phyloP scores from a whole-genome alignment of 2,888 invertebrate genomes.

The Euplagia quadripunctaria region DNA sequence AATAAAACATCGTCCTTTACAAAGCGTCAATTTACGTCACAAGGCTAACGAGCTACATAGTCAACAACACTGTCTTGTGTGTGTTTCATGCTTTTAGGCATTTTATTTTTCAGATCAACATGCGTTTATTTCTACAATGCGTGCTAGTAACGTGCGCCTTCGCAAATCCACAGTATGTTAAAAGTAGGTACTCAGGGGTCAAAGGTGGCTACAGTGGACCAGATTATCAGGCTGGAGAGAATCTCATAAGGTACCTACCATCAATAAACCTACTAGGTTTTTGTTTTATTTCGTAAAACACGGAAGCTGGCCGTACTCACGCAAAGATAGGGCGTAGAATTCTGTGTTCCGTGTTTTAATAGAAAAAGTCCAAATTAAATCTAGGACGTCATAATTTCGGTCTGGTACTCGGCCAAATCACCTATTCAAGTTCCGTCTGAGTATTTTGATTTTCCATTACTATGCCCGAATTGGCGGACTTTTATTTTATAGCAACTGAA shows the following conservation, averaged over 20 bases:
- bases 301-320: neutral
- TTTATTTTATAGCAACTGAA: no score
- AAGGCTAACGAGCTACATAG: no score
- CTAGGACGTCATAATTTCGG: no score
- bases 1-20: no score
- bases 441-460: no score
- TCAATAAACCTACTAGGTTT: neutral
- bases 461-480: no score
- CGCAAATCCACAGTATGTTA: conserved; percentile 57
- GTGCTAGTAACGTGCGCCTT: conserved; percentile 54
- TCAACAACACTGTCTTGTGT: no score
- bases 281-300: neutral
- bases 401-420: no score
- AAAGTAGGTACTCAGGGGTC: conserved; percentile 55
- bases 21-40: no score
- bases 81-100: no score
- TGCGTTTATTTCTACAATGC: conserved; percentile 53
- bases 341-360: neutral
- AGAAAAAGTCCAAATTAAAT: neutral
- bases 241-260: conserved; percentile 57
- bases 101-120: conserved; percentile 42
- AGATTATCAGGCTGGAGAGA: conserved; percentile 56
- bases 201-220: conserved; percentile 66
- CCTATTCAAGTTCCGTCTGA: no score
- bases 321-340: neutral